Evolutionary conservation across 2,797 vertebrate species (phyloP).

Genomic region (Odontamblyopus rebecca): DNA sequence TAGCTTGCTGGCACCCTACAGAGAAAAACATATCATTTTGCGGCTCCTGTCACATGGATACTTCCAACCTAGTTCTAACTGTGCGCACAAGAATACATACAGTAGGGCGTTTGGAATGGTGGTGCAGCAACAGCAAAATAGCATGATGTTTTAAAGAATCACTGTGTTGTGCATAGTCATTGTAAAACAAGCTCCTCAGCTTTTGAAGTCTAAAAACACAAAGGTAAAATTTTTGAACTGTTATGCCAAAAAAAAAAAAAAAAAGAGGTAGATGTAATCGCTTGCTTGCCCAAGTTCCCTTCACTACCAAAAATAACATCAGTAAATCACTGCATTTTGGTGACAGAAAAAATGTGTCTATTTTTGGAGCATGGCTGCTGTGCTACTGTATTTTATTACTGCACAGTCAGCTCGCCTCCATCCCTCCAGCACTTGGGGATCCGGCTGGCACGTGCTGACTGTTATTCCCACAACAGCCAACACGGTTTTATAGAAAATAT

Average conservation of each 20-base stretch:
- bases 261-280: background rate
- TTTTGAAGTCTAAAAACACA: no score
- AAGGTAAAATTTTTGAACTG: no score
- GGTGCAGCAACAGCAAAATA: background rate
- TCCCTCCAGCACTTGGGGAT: slow-evolving; percentile 26
- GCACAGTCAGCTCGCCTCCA: slow-evolving; percentile 49
- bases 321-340: slow-evolving; percentile 61
- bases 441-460: slow-evolving; percentile 17
- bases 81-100: background rate
- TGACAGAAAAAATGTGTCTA: slow-evolving; percentile 67
- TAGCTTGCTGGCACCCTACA: slow-evolving; percentile 3
- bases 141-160: background rate
- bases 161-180: no score
- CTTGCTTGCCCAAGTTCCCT: slow-evolving; percentile 17
- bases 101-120: background rate
- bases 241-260: no score
- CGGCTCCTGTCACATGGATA: slow-evolving; percentile 1
- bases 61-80: background rate
- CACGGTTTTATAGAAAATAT: slow-evolving; percentile 6
- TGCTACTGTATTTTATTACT: slow-evolving; percentile 63
- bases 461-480: background rate
- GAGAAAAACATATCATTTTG: slow-evolving; percentile 20
- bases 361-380: slow-evolving; percentile 52
- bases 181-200: no score
- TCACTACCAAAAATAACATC: slow-evolving; percentile 57